phyloP scores from a whole-genome alignment of 1,140 invertebrate genomes.

The Brachionus plicatilis region DNA sequence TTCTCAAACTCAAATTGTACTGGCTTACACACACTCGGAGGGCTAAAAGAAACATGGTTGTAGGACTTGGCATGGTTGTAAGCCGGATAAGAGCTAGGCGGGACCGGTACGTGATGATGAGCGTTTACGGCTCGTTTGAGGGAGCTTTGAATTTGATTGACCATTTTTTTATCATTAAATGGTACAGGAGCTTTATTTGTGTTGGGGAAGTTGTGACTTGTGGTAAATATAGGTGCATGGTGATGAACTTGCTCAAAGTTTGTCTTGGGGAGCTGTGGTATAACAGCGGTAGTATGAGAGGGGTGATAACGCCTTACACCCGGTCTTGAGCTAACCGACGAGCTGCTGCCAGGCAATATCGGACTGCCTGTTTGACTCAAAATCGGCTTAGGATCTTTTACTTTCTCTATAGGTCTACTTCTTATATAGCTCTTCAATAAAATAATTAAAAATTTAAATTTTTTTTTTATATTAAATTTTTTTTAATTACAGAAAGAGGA shows the following conservation, averaged over 20 bases:
- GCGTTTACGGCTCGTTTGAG: constrained; percentile 31
- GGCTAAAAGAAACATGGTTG: neutral
- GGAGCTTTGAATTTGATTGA: constrained; percentile 41
- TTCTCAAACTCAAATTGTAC: neutral
- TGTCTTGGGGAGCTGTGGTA: neutral
- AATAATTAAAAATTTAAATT: neutral
- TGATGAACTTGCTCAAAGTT: neutral
- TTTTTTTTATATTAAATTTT: neutral
- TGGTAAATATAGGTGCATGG: neutral
- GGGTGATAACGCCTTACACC: constrained; percentile 1
- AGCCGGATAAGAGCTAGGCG: neutral
- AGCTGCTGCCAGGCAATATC: neutral
- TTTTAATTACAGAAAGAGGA: constrained; percentile 23
- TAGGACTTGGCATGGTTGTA: neutral
- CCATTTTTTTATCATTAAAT: constrained; percentile 38
- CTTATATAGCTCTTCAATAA: constrained; percentile 12
- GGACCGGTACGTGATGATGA: neutral
- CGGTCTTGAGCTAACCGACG: neutral
- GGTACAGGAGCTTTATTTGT: neutral
- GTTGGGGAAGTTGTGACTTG: neutral
- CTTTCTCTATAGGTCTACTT: constrained; percentile 34
- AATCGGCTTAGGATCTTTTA: constrained; percentile 33
- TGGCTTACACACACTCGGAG: constrained; percentile 1
- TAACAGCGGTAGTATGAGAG: neutral
- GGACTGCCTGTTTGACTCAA: constrained; percentile 39